Conservation (phyloP, 1,140 invertebrate genomes). For the Octopus bimaculoides region DNA sequence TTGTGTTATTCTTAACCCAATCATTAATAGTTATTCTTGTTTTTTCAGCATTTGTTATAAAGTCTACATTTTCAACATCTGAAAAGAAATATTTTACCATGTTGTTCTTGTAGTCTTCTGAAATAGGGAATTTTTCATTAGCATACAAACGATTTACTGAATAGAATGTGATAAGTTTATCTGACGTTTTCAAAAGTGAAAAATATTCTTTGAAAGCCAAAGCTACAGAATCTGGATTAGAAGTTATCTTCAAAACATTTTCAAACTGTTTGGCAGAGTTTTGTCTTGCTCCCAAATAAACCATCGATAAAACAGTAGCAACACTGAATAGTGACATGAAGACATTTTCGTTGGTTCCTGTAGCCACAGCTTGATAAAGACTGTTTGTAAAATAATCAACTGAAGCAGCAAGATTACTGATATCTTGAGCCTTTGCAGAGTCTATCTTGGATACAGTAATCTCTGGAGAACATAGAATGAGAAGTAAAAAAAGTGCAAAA, state of each 20-base stretch:
- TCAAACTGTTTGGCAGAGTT: constrained; percentile 64
- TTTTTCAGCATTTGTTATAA: too few species aligned
- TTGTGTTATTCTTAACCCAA: too few species aligned
- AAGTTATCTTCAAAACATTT: constrained; percentile 11
- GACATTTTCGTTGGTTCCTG: constrained; percentile 62
- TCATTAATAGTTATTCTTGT: too few species aligned
- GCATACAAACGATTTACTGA: constrained; percentile 77
- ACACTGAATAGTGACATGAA: constrained; percentile 87
- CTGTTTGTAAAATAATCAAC: neutral
- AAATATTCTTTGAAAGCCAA: constrained; percentile 58
- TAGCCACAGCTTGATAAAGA: neutral
- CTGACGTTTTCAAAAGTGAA: constrained; percentile 66
- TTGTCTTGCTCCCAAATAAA: constrained; percentile 73
- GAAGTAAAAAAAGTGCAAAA: too few species aligned
- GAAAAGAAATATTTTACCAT: too few species aligned
- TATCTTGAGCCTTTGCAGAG: neutral
- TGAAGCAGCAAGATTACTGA: neutral
- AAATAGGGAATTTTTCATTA: constrained; percentile 28
- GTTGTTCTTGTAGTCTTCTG: too few species aligned
- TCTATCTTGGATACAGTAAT: too few species aligned
- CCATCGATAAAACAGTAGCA: constrained; percentile 76
- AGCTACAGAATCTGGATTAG: neutral
- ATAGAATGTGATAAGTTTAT: constrained; percentile 66
- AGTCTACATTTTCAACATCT: too few species aligned
- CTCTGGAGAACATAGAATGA: too few species aligned